phyloP scores from a whole-genome alignment of 2,888 invertebrate genomes.

The Biston betularia region DNA sequence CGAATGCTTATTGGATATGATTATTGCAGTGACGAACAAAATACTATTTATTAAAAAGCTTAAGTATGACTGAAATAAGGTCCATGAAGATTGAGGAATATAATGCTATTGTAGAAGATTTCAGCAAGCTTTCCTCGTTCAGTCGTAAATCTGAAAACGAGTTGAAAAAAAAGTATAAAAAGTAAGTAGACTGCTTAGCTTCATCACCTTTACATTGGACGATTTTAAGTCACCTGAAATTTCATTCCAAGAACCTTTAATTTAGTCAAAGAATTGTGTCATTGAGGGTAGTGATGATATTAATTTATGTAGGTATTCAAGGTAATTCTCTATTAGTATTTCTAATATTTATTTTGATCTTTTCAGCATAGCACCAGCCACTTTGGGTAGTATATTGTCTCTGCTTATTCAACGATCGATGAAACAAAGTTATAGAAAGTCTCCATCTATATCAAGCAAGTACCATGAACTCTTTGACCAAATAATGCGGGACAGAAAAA shows the following conservation, averaged over 20 bases:
- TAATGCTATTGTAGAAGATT: slow-evolving; percentile 83
- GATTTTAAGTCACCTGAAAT: not conserved
- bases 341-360: not conserved
- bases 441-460: slow-evolving; percentile 84
- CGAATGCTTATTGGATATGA: too few species aligned
- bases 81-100: slow-evolving; percentile 78
- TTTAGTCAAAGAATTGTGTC: not conserved
- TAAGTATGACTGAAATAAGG: slow-evolving; percentile 51
- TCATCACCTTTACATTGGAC: too few species aligned
- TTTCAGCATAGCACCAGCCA: slow-evolving; percentile 84
- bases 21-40: too few species aligned
- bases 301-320: too few species aligned
- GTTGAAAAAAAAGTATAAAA: slow-evolving; percentile 84
- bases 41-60: not conserved
- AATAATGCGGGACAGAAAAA: slow-evolving; percentile 76
- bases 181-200: slow-evolving; percentile 39
- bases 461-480: slow-evolving; percentile 85
- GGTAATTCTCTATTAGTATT: not conserved
- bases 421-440: slow-evolving; percentile 87
- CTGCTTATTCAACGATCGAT: slow-evolving; percentile 88
- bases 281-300: too few species aligned
- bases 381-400: slow-evolving; percentile 90
- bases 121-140: slow-evolving; percentile 84
- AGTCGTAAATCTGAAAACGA: slow-evolving; percentile 87
- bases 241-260: not conserved